Conservation (phyloP, 2,113 vertebrate genomes). For the Rousettus leschenaultii region DNA sequence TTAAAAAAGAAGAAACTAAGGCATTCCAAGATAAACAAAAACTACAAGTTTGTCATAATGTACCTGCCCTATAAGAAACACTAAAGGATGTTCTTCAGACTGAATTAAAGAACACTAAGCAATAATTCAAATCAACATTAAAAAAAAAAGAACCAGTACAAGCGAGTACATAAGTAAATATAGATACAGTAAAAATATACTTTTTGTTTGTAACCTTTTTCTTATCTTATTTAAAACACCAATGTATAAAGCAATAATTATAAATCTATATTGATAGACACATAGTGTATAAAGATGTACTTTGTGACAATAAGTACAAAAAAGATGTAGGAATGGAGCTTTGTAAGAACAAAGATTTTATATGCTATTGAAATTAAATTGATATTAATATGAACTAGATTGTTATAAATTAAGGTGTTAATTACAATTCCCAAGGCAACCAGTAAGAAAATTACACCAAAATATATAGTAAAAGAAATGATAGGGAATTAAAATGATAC, state of each 20-base stretch:
- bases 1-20: background rate
- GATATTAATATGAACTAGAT: background rate
- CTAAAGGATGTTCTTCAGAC: background rate
- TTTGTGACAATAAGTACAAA: background rate
- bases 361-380: background rate
- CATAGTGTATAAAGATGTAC: slow-evolving; percentile 1
- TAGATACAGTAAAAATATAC: background rate
- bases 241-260: background rate
- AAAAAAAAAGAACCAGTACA: background rate
- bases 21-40: background rate
- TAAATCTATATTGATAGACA: background rate
- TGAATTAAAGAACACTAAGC: background rate
- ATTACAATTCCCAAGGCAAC: background rate
- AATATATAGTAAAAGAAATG: background rate
- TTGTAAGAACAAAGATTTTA: background rate
- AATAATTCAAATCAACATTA: background rate
- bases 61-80: background rate
- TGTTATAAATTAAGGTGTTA: background rate
- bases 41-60: background rate
- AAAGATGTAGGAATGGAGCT: background rate
- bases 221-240: background rate
- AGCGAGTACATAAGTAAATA: background rate
- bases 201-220: background rate
- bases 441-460: background rate
- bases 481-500: background rate